Base-by-base conservation (phyloP, 64 coral and sea anemone species). In the Porites australiensis region DNA sequence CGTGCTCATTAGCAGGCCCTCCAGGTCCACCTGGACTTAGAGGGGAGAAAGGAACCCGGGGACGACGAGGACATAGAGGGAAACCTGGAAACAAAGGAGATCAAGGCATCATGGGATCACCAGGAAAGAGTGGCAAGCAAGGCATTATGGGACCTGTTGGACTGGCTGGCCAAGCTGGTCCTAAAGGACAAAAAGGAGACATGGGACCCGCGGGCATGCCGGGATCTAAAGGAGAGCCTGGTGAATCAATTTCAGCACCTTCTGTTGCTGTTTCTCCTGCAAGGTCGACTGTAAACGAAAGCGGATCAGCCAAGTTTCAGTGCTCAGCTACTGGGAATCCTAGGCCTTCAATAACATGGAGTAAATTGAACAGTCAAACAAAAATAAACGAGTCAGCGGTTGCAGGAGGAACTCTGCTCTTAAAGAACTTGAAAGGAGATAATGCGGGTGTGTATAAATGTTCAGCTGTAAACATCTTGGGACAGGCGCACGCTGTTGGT, bases 281-380 rank as follows among this genome's bases (percentile, higher is more conserved):
- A 20, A 44, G 4, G 12, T 63, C 77, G 72, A 74, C 58, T 47
- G 72, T 88, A 3, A 88, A 88, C 58, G 86, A 88, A 59, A 44
- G 72, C 13, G 51, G 70, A 44, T 82, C 76, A 43, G 59, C 67
- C 13, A 44, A 7, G 53, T 62, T 82, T 49, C 65, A 72, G 19
- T 92, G 90, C 60, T 84, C 82, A 13, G 90, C n/a, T 14, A 77
- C 45, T 50, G 83, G 91, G 14, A 88, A 89, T 74, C 92, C 92
- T 43, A 58, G 43, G 22, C 92, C 92, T 49, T 11, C 62, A 19
- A 19, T 94, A 72, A 57, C 45, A 48, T 94, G 92, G 92, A 89
- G 87, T n/a, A 94, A 89, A 52, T 9, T 87, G 15, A 82, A 94
- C 23, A 72, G 66, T 83, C 55, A 58, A 15, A 48, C 83, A 20